Conservation (phyloP, 2,113 vertebrate species). For the Pteronura brasiliensis region DNA sequence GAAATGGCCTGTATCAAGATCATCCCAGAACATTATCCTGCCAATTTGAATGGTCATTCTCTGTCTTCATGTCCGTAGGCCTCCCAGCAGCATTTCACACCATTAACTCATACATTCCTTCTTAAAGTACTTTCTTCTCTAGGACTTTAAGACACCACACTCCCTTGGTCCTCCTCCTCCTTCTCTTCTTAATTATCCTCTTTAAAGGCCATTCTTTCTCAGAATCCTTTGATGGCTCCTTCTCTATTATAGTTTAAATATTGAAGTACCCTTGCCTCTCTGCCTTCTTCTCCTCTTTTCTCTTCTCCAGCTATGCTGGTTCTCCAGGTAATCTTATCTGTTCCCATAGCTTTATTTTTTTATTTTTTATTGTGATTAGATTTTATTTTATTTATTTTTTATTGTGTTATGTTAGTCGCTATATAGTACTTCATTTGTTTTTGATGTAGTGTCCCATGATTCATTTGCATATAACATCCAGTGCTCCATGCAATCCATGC, state of each 20-base stretch:
- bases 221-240: not conserved
- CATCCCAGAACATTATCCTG: not conserved
- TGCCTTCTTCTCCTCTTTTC: not conserved
- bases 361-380: no score
- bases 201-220: not conserved
- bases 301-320: not conserved
- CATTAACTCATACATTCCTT: not conserved
- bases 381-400: no score
- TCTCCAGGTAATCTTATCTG: not conserved
- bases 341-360: not conserved
- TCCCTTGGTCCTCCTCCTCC: not conserved
- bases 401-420: no score
- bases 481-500: no score
- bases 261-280: not conserved
- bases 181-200: not conserved
- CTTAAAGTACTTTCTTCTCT: constrained; percentile 13
- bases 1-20: not conserved
- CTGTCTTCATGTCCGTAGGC: not conserved
- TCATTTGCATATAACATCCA: no score
- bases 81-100: not conserved
- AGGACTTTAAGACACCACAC: not conserved
- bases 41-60: not conserved
- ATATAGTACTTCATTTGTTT: no score
- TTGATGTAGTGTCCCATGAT: no score
- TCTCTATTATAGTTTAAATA: not conserved